Conservation (phyloP, 2,797 vertebrate genomes). For the Anabas testudineus region DNA sequence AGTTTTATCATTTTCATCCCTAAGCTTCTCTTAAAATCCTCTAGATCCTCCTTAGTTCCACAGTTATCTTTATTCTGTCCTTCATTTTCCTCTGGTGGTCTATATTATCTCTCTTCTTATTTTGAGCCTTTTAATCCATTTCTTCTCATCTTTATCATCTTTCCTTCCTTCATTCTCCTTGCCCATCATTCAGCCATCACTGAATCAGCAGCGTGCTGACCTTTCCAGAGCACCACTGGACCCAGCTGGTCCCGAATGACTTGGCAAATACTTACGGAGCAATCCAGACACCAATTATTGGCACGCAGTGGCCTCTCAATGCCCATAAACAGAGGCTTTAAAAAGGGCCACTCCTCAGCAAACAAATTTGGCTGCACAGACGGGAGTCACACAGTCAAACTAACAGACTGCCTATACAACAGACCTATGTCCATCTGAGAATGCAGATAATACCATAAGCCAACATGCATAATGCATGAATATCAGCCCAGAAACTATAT, state of each 20-base stretch:
- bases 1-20: neutral
- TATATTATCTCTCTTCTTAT: neutral
- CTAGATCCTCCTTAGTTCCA: neutral
- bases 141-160: slow-evolving; percentile 23
- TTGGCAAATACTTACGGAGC: slow-evolving; percentile 72
- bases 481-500: slow-evolving; percentile 51
- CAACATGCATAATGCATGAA: slow-evolving; percentile 74
- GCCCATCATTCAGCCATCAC: slow-evolving; percentile 32
- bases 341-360: slow-evolving; percentile 61
- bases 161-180: slow-evolving; percentile 11
- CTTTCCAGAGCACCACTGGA: slow-evolving; percentile 57
- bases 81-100: neutral
- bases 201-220: slow-evolving; percentile 56
- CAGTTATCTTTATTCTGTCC: neutral
- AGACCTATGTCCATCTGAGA: slow-evolving; percentile 60
- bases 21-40: neutral
- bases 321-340: slow-evolving; percentile 78
- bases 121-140: slow-evolving; percentile 7
- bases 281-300: slow-evolving; percentile 75
- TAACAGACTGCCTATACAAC: slow-evolving; percentile 59
- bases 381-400: slow-evolving; percentile 55
- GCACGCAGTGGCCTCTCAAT: slow-evolving; percentile 72
- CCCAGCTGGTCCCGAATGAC: slow-evolving; percentile 50
- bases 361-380: slow-evolving; percentile 69
- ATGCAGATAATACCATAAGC: slow-evolving; percentile 53